Evolutionary conservation across 2,113 vertebrate genomes (phyloP).

Genomic region (Notarius lentiginosus): DNA sequence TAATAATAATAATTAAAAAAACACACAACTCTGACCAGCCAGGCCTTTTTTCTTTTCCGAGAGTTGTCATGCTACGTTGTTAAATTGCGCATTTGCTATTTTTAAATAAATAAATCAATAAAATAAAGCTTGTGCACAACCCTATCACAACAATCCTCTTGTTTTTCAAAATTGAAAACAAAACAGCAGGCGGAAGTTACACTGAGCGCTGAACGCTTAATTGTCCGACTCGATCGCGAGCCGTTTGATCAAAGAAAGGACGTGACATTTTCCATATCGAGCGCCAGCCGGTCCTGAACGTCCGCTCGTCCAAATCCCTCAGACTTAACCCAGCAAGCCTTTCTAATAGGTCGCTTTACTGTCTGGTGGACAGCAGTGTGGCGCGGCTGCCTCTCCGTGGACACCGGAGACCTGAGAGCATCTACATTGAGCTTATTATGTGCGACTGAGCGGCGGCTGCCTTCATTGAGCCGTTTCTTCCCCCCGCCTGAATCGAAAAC

Average conservation of each 20-base stretch:
- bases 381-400: neutral
- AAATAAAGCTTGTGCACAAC: too few species aligned
- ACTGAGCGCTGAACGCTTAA: neutral
- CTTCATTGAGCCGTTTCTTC: neutral
- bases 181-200: slow-evolving; percentile 13
- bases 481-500: slow-evolving; percentile 1
- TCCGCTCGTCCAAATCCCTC: slow-evolving; percentile 9
- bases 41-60: neutral
- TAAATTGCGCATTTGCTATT: too few species aligned
- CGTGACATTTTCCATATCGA: slow-evolving; percentile 22
- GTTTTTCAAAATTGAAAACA: neutral
- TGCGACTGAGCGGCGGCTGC: neutral
- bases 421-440: slow-evolving; percentile 9
- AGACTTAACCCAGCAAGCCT: neutral
- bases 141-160: neutral
- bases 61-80: too few species aligned
- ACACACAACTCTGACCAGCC: neutral
- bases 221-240: slow-evolving; percentile 8
- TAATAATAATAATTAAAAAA: too few species aligned
- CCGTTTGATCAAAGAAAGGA: slow-evolving; percentile 1
- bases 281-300: neutral
- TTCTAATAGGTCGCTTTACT: neutral
- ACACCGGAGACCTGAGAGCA: neutral
- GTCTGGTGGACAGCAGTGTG: neutral
- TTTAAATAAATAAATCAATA: too few species aligned